Percentiles rank a stretch among this genome's conserved stretches.
Conservation (phyloP, 2,113 vertebrate genomes). For the Girardinichthys multiradiatus region DNA sequence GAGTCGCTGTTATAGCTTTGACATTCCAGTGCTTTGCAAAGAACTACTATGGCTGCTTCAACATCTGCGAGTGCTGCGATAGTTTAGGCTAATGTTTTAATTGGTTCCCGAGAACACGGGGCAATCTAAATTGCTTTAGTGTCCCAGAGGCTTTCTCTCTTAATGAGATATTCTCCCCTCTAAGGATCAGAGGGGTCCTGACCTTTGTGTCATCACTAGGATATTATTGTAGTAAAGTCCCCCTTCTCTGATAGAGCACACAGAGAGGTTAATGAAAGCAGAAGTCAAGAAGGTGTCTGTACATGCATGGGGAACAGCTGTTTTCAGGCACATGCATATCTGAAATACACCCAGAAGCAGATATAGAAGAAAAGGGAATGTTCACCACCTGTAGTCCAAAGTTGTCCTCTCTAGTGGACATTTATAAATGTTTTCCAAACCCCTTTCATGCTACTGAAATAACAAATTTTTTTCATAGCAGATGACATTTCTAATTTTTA, state of each 20-base stretch:
- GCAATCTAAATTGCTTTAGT: constrained; percentile 80
- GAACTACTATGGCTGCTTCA: constrained; percentile 62
- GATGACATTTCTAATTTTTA: not conserved
- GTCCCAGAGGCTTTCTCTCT: constrained; percentile 76
- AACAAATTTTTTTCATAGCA: not conserved
- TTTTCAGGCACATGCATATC: constrained; percentile 7
- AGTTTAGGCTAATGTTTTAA: constrained; percentile 83
- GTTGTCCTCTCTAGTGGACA: not conserved
- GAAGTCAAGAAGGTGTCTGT: constrained; percentile 51
- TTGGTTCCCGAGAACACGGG: constrained; percentile 81
- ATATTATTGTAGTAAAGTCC: constrained; percentile 66
- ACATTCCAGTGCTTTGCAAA: constrained; percentile 52
- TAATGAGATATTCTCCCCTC: constrained; percentile 81
- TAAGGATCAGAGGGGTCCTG: constrained; percentile 76
- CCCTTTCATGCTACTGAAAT: not conserved
- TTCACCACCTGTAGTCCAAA: not conserved
- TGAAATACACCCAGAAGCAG: not conserved
- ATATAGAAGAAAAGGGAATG: not conserved
- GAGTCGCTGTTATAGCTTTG: constrained; percentile 49
- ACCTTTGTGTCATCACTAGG: constrained; percentile 72
- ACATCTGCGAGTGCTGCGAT: constrained; percentile 71
- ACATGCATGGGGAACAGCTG: constrained; percentile 11
- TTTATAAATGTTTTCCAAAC: not conserved
- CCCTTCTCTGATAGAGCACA: constrained; percentile 55
- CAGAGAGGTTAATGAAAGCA: constrained; percentile 73